A percentile compares a stretch with the other conserved stretches of the same genome.
phyloP scores from a whole-genome alignment of 1,140 invertebrate genomes.

The Pseudomyrmex concolor region DNA sequence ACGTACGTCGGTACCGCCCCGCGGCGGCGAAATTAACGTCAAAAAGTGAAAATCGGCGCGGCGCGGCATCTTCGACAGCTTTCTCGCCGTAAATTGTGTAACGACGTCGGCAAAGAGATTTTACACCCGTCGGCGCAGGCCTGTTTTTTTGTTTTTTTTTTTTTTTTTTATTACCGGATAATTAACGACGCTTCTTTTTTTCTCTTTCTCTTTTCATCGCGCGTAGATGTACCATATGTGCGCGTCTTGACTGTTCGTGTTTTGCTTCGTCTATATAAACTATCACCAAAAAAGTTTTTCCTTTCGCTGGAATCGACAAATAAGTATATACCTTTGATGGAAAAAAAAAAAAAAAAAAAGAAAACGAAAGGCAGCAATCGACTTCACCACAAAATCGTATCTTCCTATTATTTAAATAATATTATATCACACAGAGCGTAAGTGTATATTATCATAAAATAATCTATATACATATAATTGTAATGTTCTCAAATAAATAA shows the following conservation, averaged over 20 bases:
- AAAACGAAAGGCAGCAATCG: background rate
- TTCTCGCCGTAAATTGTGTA: conserved; percentile 56
- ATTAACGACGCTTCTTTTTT: conserved; percentile 25
- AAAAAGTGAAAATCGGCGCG: conserved; percentile 47
- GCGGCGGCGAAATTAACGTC: conserved; percentile 25
- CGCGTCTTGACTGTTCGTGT: background rate
- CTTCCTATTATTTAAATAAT: conserved; percentile 5
- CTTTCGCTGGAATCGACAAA: too few relatives aligned
- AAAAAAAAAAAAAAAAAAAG: background rate
- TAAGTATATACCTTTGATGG: conserved; percentile 8
- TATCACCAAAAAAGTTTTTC: background rate
- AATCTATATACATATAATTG: conserved; percentile 20
- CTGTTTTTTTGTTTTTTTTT: conserved; percentile 41
- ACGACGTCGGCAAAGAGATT: conserved; percentile 1
- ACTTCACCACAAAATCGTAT: conserved; percentile 3
- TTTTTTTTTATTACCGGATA: conserved; percentile 39
- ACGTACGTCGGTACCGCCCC: conserved; percentile 5
- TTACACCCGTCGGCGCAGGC: conserved; percentile 22
- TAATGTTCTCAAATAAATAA: conserved; percentile 35
- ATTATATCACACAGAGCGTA: background rate
- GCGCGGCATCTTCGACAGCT: conserved; percentile 26
- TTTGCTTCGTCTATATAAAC: background rate
- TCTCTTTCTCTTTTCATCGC: too few relatives aligned
- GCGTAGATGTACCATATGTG: too few relatives aligned
- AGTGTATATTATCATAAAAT: background rate